Base-by-base conservation (phyloP, 2,888 invertebrate genomes). In the Aphrophora alni region DNA sequence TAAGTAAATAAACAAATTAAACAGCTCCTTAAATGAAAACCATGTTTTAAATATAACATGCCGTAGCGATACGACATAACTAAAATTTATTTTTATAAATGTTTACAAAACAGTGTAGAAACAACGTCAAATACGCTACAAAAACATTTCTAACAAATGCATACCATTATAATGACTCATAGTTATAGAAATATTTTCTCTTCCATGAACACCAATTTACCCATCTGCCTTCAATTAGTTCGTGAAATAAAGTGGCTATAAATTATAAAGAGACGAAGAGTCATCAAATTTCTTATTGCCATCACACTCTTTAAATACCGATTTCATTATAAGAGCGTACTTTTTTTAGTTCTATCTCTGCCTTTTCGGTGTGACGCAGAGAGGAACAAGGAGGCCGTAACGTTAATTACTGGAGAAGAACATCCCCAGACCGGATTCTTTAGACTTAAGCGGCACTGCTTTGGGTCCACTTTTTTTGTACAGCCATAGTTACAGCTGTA, bases 341-440 rank as follows among this genome's bases (percentile, higher is more conserved):
- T 44, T 44, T 44, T 44, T 44, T 44, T 1, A 44, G 17, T 14
- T 12, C 44, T 17, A 4, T 17, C 44, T 10, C 8, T 17, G 7
- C 44, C 44, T 17, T 44, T 33, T 33, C 33, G 33, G 44, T 44
- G 59, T 21, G 4, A 59, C 21, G 21, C n/a, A n/a, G n/a, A n/a
- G n/a, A n/a, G n/a, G n/a, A n/a, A n/a, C n/a, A n/a, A 59, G 4
- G 59, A 59, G 3, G 59, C 59, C 59, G 21, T 5, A 3, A 59
- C 21, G 59, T 21, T 59, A 59, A 59, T 59, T 59, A 59, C 59
- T 21, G n/a, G 1, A 33, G 44, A 3, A 21, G 59, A 59, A n/a
- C 59, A 59, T 59, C 59, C 59, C 44, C 44, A 44, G 59, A 59
- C 59, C 59, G 59, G 59, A 59, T 59, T 59, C 59, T 21, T 33